Conservation (phyloP, 2,113 vertebrate genomes). For the Myocastor coypus region DNA sequence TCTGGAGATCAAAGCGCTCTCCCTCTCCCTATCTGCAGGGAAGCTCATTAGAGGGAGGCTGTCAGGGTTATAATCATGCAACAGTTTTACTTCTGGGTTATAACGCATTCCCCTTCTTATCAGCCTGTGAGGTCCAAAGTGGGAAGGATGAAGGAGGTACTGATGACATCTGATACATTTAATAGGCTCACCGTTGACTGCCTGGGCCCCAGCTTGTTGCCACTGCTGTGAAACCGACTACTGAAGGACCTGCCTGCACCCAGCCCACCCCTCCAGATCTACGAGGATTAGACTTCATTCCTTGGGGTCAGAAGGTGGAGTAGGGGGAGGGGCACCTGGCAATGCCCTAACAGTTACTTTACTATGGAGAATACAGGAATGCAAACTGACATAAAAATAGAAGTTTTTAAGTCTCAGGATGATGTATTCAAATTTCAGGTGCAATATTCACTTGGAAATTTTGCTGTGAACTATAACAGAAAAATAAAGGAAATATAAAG, state of each 20-base stretch:
- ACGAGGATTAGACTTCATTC: background rate
- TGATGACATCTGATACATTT: constrained; percentile 83
- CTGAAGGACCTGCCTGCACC: background rate
- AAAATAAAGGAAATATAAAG: no score
- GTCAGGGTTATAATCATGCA: constrained; percentile 88
- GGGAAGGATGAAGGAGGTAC: constrained; percentile 88
- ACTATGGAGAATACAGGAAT: background rate
- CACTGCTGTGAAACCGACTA: constrained; percentile 57
- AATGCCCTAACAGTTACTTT: background rate
- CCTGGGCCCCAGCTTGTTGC: constrained; percentile 57
- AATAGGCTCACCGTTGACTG: constrained; percentile 75
- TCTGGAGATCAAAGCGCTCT: constrained; percentile 89
- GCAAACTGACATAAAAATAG: background rate
- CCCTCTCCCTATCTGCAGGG: constrained; percentile 86
- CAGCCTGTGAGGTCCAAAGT: constrained; percentile 88
- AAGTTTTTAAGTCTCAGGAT: background rate
- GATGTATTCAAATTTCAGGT: constrained; percentile 30
- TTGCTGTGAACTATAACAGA: background rate
- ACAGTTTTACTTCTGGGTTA: constrained; percentile 89
- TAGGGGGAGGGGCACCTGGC: rapidly evolving
- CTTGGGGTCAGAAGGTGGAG: background rate
- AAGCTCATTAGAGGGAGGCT: constrained; percentile 88
- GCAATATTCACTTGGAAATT: background rate
- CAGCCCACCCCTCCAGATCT: background rate
- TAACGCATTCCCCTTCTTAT: constrained; percentile 87